These are phyloP conservation scores for Arvicanthis niloticus DNA, from an alignment of 2,113 vertebrate genomes.

Conservation along the genomic window DNA sequence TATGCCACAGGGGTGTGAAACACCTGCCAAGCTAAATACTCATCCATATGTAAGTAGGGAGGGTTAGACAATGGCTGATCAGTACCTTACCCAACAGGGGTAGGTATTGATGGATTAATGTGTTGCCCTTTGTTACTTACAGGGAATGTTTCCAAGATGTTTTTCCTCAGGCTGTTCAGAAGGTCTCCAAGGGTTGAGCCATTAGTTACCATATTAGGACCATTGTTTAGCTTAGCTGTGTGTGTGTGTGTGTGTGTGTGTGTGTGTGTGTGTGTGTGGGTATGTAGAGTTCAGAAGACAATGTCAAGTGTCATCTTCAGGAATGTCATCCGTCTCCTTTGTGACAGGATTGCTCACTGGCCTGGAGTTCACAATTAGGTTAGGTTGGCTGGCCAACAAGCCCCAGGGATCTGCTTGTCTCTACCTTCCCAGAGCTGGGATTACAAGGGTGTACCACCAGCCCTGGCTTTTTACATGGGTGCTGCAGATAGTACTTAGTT, in stretches of 20 bases:
- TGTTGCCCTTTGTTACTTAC: slow-evolving; percentile 3
- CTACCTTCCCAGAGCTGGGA: neutral
- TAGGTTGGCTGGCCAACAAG: neutral
- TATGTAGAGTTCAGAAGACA: neutral
- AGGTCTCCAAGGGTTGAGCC: neutral
- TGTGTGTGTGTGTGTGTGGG: neutral
- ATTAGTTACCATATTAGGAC: neutral
- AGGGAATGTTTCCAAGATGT: neutral
- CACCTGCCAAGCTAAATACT: neutral
- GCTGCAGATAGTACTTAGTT: neutral
- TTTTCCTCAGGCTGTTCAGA: slow-evolving; percentile 23
- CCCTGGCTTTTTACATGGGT: neutral
- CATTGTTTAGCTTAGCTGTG: neutral
- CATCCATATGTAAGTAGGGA: neutral
- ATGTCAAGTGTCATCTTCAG: neutral
- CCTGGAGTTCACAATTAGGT: neutral
- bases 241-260: neutral
- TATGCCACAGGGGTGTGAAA: neutral
- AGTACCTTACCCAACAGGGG: neutral
- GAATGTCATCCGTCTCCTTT: neutral
- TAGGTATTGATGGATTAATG: neutral
- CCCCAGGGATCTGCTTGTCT: neutral
- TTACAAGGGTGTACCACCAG: neutral
- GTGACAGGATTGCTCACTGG: neutral
- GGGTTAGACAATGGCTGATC: neutral